phyloP scores from a whole-genome alignment of 2,113 vertebrate genomes.

The Chamaetylas fuelleborni region DNA sequence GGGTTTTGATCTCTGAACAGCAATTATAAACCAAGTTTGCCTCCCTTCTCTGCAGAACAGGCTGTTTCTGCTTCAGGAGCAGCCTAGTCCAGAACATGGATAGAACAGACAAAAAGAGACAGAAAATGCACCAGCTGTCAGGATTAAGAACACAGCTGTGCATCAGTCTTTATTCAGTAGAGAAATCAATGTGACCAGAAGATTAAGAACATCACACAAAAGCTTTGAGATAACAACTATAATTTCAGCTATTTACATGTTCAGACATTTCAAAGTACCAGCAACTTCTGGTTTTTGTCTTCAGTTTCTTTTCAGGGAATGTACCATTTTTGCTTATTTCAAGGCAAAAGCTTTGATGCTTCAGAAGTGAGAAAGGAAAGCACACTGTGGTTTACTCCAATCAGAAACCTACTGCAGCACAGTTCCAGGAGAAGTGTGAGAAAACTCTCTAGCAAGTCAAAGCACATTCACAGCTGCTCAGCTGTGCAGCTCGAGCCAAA shows the following conservation, averaged over 20 bases:
- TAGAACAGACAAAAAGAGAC: neutral
- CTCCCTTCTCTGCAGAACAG: neutral
- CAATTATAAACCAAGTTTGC: neutral
- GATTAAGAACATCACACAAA: neutral
- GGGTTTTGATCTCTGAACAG: neutral
- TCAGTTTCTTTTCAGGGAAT: neutral
- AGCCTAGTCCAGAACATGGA: neutral
- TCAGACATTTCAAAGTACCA: conserved; percentile 2
- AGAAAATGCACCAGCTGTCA: conserved; percentile 24
- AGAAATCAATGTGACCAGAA: neutral
- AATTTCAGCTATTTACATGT: conserved; percentile 4
- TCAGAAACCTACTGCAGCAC: neutral
- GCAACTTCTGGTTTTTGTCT: neutral
- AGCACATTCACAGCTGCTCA: neutral
- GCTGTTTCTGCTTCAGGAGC: neutral
- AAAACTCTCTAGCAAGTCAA: neutral
- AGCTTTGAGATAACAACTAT: neutral
- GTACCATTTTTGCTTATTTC: neutral
- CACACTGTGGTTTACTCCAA: neutral
- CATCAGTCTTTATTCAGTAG: neutral
- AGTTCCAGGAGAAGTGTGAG: neutral
- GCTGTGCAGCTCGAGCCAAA: neutral
- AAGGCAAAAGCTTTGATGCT: neutral
- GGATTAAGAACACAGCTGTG: conserved; percentile 32
- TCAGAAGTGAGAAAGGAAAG: neutral